phyloP scores from a whole-genome alignment of 2,113 vertebrate genomes.

The Thunnus thynnus region DNA sequence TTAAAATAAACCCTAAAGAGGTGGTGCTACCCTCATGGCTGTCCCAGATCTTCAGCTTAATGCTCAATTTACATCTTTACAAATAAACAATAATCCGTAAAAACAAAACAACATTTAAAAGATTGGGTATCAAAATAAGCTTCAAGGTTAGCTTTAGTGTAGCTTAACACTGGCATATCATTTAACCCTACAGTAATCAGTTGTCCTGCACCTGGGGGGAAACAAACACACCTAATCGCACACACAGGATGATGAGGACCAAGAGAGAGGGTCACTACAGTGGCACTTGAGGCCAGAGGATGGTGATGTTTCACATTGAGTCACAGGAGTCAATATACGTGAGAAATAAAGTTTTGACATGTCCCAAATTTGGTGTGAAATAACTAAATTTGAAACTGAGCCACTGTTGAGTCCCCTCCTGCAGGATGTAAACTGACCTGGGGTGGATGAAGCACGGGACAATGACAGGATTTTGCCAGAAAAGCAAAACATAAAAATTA shows the following conservation, averaged over 20 bases:
- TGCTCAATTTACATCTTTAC: slow-evolving; percentile 19
- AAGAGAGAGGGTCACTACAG: slow-evolving; percentile 53
- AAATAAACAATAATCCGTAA: slow-evolving; percentile 32
- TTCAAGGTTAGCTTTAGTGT: slow-evolving; percentile 47
- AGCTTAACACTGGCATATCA: slow-evolving; percentile 75
- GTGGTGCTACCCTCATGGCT: slow-evolving; percentile 10
- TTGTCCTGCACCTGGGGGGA: slow-evolving; percentile 45
- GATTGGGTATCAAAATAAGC: slow-evolving; percentile 41
- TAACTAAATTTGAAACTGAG: slow-evolving; percentile 18
- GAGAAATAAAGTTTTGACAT: slow-evolving; percentile 19
- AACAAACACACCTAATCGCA: slow-evolving; percentile 39
- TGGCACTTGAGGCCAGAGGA: slow-evolving; percentile 55
- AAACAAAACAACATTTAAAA: slow-evolving; percentile 23
- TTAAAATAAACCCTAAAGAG: neutral
- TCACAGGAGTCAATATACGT: slow-evolving; percentile 23
- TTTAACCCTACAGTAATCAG: slow-evolving; percentile 40
- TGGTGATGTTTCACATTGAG: slow-evolving; percentile 57
- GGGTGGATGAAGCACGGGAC: slow-evolving; percentile 9
- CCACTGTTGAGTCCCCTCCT: slow-evolving; percentile 35
- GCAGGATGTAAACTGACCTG: slow-evolving; percentile 28
- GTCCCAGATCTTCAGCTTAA: slow-evolving; percentile 29
- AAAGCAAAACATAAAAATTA: neutral
- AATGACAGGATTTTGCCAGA: neutral
- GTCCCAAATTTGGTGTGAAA: slow-evolving; percentile 32
- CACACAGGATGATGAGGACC: slow-evolving; percentile 30